A percentile compares a stretch with the other conserved stretches of the same genome.
These are phyloP conservation scores for Dugesia japonica DNA, from an alignment of 2,888 invertebrate genomes.

Conservation along the genomic window DNA sequence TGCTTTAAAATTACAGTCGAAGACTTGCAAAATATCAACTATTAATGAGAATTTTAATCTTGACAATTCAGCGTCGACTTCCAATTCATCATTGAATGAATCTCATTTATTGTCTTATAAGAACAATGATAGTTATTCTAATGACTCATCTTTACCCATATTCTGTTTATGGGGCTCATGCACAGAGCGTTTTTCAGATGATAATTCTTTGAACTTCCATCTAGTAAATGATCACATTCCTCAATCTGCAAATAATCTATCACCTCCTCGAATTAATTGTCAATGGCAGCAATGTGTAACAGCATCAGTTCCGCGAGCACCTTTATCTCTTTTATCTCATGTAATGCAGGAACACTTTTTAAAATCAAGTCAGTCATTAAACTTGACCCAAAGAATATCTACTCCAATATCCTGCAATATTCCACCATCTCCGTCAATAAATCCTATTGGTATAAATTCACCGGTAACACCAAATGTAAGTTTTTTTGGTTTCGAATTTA, in stretches of 20 bases:
- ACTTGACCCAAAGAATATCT: not conserved
- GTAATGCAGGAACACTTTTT: not conserved
- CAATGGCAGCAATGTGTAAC: not conserved
- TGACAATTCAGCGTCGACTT: not conserved
- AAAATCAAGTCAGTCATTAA: not conserved
- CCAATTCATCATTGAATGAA: not conserved
- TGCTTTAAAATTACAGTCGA: not conserved
- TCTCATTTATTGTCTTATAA: not conserved
- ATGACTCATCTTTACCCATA: not conserved
- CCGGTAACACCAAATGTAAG: not conserved
- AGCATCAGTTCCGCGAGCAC: not conserved
- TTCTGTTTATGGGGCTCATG: not conserved
- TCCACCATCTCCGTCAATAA: not conserved
- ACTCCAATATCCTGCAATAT: not conserved
- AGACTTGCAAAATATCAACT: not conserved
- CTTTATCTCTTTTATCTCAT: not conserved
- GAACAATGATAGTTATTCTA: not conserved
- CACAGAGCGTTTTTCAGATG: not conserved
- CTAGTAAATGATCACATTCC: not conserved
- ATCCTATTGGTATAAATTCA: not conserved
- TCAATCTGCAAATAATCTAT: not conserved
- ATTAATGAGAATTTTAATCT: not conserved
- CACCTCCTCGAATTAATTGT: not conserved
- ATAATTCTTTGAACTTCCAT: conserved; percentile 4
- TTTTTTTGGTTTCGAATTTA: too few relatives aligned